phyloP scores from a whole-genome alignment of 2,888 invertebrate genomes.

The Prenolepis imparis region DNA sequence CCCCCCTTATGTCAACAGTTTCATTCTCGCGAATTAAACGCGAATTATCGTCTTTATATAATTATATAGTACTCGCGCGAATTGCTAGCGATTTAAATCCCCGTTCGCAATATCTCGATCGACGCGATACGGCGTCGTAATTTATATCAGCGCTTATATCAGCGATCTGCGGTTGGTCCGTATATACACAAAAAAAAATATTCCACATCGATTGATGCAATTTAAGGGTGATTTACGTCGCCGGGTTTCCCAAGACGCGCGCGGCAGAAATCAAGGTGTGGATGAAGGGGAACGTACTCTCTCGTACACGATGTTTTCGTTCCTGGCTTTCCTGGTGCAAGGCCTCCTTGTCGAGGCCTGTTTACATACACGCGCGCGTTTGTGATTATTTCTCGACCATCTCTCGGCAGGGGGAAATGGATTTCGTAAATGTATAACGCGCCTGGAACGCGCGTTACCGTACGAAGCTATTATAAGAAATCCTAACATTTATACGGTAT shows the following conservation, averaged over 20 bases:
- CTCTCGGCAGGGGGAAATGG: not conserved
- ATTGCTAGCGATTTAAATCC: constrained; percentile 41
- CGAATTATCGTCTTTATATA: not conserved
- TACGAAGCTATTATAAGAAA: not conserved
- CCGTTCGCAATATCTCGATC: constrained; percentile 2
- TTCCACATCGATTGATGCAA: not conserved
- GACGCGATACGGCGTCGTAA: constrained; percentile 28
- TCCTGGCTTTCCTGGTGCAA: not conserved
- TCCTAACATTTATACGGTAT: not conserved
- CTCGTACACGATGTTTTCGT: not conserved
- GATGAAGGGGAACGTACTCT: constrained; percentile 14
- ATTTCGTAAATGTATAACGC: not conserved
- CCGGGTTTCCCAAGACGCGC: constrained; percentile 12
- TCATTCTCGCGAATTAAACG: constrained; percentile 15
- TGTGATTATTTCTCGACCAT: not conserved
- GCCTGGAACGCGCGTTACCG: not conserved
- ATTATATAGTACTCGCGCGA: not conserved
- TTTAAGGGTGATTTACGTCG: not conserved
- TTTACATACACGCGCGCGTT: not conserved
- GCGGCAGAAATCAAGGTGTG: constrained; percentile 22
- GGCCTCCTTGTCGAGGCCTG: not conserved
- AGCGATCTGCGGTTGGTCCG: not conserved
- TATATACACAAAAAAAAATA: not conserved
- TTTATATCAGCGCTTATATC: not conserved
- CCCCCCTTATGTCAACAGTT: not conserved